A percentile compares a stretch with the other conserved stretches of the same genome.
phyloP scores from a whole-genome alignment of 1,140 invertebrate genomes.

The Rhopalosiphum maidis region DNA sequence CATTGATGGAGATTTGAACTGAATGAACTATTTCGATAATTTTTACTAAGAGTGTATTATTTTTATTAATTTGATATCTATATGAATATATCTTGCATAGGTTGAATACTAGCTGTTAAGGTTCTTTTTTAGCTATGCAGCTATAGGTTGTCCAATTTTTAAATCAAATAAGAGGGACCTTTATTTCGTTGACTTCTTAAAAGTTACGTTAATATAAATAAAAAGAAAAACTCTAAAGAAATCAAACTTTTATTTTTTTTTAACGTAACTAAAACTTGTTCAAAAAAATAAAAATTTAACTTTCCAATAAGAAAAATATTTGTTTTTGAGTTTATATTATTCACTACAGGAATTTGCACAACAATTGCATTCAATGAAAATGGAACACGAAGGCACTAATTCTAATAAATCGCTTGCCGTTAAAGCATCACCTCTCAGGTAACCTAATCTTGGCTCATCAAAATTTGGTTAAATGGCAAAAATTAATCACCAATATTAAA shows the following conservation, averaged over 20 bases:
- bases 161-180: neutral
- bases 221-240: neutral
- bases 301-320: neutral
- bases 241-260: neutral
- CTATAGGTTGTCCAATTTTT: neutral
- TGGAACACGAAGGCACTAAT: slow-evolving; percentile 68
- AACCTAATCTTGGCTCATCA: neutral
- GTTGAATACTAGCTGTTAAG: neutral
- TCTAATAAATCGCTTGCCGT: slow-evolving; percentile 19
- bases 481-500: neutral
- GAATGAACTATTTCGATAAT: neutral
- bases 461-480: neutral
- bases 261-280: neutral
- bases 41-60: neutral
- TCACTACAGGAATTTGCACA: slow-evolving; percentile 75
- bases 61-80: neutral
- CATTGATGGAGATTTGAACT: neutral
- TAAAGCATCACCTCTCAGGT: slow-evolving; percentile 49
- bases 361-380: slow-evolving; percentile 78
- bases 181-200: neutral
- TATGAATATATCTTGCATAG: neutral
- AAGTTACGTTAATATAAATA: neutral
- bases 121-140: neutral
- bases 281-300: neutral
- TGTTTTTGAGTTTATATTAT: neutral